Percentiles rank a stretch among this genome's conserved stretches.
phyloP scores from a whole-genome alignment of 1,140 invertebrate genomes.

The Apis laboriosa region DNA sequence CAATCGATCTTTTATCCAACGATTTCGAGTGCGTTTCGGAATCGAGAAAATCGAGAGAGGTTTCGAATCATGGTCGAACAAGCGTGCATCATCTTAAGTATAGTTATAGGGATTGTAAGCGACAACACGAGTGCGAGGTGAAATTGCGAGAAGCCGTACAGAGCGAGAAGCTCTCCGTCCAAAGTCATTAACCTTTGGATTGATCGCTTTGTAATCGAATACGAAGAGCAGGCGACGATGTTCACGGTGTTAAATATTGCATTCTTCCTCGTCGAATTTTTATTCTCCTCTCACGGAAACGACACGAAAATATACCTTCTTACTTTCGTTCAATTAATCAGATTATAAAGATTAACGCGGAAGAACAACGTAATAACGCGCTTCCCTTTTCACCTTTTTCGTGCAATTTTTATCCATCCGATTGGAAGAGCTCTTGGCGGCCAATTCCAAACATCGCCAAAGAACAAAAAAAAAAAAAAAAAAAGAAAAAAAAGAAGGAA shows the following conservation, averaged over 20 bases:
- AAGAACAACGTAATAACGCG: constrained; percentile 68
- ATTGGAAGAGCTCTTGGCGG: not conserved
- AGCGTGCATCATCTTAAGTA: not conserved
- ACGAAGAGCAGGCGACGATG: constrained; percentile 48
- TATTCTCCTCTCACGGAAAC: too few relatives aligned
- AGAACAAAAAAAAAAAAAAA: not conserved
- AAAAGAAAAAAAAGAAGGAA: not conserved
- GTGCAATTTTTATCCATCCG: constrained; percentile 8
- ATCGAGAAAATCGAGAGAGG: not conserved
- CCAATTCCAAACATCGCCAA: too few relatives aligned
- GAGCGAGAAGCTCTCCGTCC: constrained; percentile 66
- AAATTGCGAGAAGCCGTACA: constrained; percentile 53
- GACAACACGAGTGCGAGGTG: constrained; percentile 29
- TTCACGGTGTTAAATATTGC: not conserved
- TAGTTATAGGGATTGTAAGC: too few relatives aligned
- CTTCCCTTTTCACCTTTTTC: constrained; percentile 17
- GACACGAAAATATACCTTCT: too few relatives aligned
- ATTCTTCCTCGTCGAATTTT: constrained; percentile 41
- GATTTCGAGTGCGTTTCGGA: too few relatives aligned
- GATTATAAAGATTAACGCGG: constrained; percentile 33
- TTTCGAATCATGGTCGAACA: not conserved
- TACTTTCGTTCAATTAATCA: constrained; percentile 30
- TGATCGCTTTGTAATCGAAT: constrained; percentile 77
- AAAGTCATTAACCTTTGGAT: constrained; percentile 72
- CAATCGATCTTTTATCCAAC: too few relatives aligned